Conservation (phyloP, 1,140 invertebrate genomes). For the Nebria ingens region DNA sequence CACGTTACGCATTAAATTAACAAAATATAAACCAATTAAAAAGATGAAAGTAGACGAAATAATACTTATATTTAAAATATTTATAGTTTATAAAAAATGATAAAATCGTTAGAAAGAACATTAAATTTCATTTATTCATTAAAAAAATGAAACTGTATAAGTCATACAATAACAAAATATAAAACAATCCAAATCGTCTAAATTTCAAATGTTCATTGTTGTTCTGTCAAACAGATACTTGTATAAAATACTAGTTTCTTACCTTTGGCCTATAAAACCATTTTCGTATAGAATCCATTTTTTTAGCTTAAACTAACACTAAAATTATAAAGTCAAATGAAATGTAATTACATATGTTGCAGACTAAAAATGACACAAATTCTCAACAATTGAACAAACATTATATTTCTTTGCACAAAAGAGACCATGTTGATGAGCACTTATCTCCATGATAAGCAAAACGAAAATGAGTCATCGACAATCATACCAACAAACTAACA, state of each 20-base stretch:
- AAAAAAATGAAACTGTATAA: too few species aligned
- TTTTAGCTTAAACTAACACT: slow-evolving; percentile 14
- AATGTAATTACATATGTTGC: not conserved
- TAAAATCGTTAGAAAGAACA: too few species aligned
- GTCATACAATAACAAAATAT: too few species aligned
- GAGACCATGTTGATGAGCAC: slow-evolving; percentile 6
- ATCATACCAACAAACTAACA: not conserved
- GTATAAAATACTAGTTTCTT: slow-evolving; percentile 31
- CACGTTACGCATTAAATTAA: not conserved
- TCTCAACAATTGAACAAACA: not conserved
- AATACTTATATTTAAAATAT: too few species aligned
- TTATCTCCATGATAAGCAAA: slow-evolving; percentile 5
- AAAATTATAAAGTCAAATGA: not conserved
- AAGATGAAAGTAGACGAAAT: too few species aligned
- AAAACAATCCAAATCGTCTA: too few species aligned
- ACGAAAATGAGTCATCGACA: not conserved
- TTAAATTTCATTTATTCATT: too few species aligned
- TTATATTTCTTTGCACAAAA: slow-evolving; percentile 5
- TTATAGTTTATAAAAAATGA: too few species aligned
- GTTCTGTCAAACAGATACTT: not conserved
- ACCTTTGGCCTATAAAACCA: slow-evolving; percentile 90
- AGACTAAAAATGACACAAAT: not conserved
- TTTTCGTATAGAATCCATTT: slow-evolving; percentile 81
- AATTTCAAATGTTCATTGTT: too few species aligned
- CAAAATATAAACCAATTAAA: too few species aligned